Conservation (phyloP, 2,888 invertebrate species). For the Diplolepis rosae region DNA sequence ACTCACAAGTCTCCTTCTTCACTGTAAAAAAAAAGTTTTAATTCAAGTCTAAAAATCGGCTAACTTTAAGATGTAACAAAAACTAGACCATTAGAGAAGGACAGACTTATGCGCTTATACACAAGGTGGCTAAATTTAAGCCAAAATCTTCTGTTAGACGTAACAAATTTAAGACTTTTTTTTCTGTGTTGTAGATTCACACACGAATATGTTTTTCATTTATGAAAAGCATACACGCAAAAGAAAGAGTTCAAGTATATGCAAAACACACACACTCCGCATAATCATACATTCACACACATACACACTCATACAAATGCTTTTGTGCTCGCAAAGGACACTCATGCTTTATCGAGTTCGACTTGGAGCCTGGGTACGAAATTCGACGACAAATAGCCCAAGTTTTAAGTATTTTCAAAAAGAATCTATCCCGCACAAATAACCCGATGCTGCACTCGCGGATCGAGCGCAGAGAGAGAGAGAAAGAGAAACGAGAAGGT, state of each 20-base stretch:
- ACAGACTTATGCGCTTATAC: too few species aligned
- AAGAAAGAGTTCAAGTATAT: constrained; percentile 9
- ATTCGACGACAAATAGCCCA: constrained; percentile 63
- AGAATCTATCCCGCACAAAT: constrained; percentile 62
- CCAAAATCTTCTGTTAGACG: too few species aligned
- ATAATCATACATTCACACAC: not conserved
- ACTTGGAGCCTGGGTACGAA: constrained; percentile 46
- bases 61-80: too few species aligned
- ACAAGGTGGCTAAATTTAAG: too few species aligned
- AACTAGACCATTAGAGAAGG: too few species aligned
- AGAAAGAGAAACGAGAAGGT: constrained; percentile 34
- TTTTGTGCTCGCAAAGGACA: constrained; percentile 43
- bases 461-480: constrained; percentile 16
- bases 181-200: too few species aligned
- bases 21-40: too few species aligned
- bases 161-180: too few species aligned
- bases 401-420: constrained; percentile 68
- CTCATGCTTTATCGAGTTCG: constrained; percentile 56
- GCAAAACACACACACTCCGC: constrained; percentile 1
- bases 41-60: too few species aligned
- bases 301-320: not conserved
- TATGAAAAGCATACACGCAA: constrained; percentile 10
- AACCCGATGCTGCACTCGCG: constrained; percentile 41
- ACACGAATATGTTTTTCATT: constrained; percentile 23
- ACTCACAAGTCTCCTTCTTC: constrained; percentile 14